These are phyloP conservation scores for Calyptomena viridis DNA, from an alignment of 2,113 vertebrate species.

Conservation along the genomic window DNA sequence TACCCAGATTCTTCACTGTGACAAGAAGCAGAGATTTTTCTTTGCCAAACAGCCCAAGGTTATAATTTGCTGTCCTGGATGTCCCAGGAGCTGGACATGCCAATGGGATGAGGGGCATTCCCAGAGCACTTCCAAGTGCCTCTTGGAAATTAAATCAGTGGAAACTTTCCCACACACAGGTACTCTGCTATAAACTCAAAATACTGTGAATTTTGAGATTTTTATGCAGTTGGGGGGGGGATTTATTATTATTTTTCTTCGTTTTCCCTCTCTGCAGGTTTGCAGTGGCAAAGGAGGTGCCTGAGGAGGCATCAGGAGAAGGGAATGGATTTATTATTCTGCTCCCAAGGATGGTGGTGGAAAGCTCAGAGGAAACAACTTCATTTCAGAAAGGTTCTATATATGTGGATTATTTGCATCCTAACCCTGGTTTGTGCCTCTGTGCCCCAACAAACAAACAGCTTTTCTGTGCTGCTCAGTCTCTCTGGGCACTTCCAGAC, in stretches of 20 bases:
- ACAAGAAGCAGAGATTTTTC: not conserved
- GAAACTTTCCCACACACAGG: fast-evolving
- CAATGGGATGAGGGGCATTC: not conserved
- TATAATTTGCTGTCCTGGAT: no score
- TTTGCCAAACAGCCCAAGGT: no score
- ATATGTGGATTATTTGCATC: not conserved
- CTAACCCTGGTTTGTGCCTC: not conserved
- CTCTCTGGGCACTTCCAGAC: not conserved
- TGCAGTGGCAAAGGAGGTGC: not conserved
- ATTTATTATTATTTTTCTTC: not conserved
- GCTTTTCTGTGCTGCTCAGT: not conserved
- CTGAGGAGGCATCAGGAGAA: not conserved
- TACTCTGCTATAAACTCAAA: not conserved
- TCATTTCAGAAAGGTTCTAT: not conserved
- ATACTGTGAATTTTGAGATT: no score
- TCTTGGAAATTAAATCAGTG: not conserved
- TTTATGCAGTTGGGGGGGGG: fast-evolving
- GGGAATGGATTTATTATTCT: not conserved
- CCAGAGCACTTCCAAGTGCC: no score
- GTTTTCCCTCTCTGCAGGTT: not conserved
- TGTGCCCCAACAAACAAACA: not conserved
- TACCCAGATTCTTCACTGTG: no score
- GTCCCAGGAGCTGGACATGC: not conserved
- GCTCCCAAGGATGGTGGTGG: not conserved
- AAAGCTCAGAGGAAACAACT: not conserved